Evolutionary conservation across 2,797 vertebrate genomes (phyloP), one percentile per base, ranked within the genome.

Genomic region (Oophaga sylvatica): DNA sequence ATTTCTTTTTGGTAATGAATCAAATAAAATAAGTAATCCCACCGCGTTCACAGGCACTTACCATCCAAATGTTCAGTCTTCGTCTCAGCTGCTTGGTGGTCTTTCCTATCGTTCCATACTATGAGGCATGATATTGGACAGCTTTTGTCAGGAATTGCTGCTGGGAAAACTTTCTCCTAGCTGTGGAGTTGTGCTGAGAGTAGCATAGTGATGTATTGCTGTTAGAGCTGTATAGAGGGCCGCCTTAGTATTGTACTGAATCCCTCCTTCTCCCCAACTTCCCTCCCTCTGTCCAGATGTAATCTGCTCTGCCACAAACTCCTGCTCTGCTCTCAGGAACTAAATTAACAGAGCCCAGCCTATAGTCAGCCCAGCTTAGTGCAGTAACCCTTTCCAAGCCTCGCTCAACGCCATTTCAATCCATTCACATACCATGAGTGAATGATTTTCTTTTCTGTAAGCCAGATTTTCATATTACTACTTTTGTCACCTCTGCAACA

Each of bases 271-370:
- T 73, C 60, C 41, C 48, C 85, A 63, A 70, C 84, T 75, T 68
- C 79, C 60, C 77, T 76, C 75, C 86, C 86, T 86, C 87, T 81
- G 9, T 65, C 89, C 81, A 87, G 81, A 85, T 76, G 80, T 85
- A 48, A 59, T 86, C 68, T 83, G 81, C 45, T 87, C 68, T 75
- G 75, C 71, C 35, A 75, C 29, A 81, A 56, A 48, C 79, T 78
- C 41, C 31, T 68, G 60, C 76, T 85, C 70, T 45, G 60, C 76
- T 89, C 57, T 53, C 63, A 89, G 80, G 26, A 89, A 86, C 84
- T 89, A 45, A 63, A 57, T 65, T 41, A 86, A 76, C 63, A 68
- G 60, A 83, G 71, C n/a, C 84, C 80, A 83, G 73, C 73, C 77
- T 67, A 56, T 80, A 77, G 77, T 83, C 53, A 88, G 48, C 31